These are phyloP conservation scores for Mesocricetus auratus DNA, from an alignment of 2,113 vertebrate species.

Conservation along the genomic window DNA sequence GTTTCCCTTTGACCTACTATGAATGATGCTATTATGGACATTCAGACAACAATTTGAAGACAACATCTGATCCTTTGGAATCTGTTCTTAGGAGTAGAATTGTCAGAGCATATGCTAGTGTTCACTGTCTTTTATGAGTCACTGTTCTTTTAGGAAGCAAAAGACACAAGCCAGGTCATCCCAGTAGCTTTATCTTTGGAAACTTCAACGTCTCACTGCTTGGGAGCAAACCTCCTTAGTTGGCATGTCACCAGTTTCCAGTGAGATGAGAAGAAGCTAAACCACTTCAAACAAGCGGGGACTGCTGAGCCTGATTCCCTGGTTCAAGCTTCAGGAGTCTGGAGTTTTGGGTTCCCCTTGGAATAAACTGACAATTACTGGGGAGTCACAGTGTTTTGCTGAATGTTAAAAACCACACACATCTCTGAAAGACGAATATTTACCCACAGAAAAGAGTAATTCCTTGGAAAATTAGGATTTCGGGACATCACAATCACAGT, in stretches of 20 bases:
- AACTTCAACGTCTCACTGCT: background rate
- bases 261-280: background rate
- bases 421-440: background rate
- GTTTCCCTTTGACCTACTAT: background rate
- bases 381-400: background rate
- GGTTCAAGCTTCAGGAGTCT: background rate
- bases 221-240: background rate
- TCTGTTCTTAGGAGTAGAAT: background rate
- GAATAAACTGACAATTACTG: background rate
- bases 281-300: background rate
- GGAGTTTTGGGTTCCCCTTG: background rate
- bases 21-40: background rate
- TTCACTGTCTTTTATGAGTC: background rate
- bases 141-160: background rate
- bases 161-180: too few relatives aligned
- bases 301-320: background rate
- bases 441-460: background rate
- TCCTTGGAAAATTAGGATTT: background rate
- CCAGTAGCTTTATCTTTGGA: background rate
- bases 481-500: background rate
- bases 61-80: background rate
- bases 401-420: background rate
- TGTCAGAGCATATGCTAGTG: background rate
- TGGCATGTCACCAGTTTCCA: background rate
- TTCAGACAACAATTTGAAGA: background rate